Percentiles rank a stretch among this genome's conserved stretches.
Conservation (phyloP, 2,797 vertebrate species). For the Melanotaenia maccullochi region DNA sequence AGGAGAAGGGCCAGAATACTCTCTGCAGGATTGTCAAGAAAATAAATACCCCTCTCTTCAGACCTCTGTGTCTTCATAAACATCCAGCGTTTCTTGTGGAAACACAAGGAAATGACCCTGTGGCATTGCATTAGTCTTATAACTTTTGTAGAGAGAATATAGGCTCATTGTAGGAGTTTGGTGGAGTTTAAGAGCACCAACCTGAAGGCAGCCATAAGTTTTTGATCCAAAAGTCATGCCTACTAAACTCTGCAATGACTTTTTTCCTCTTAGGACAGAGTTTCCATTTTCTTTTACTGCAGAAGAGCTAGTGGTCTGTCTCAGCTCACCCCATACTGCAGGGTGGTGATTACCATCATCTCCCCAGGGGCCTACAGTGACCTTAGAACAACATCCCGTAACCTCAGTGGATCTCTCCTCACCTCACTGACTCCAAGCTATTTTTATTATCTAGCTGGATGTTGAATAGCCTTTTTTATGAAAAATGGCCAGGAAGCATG, state of each 20-base stretch:
- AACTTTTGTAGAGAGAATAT: constrained; percentile 53
- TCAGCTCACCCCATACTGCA: constrained; percentile 31
- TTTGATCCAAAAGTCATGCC: neutral
- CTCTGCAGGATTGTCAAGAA: constrained; percentile 81
- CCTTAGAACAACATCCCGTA: constrained; percentile 76
- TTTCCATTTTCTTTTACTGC: constrained; percentile 26
- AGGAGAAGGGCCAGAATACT: constrained; percentile 77
- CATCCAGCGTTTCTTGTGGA: constrained; percentile 72
- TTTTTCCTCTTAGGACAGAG: constrained; percentile 1
- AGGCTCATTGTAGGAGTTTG: constrained; percentile 39
- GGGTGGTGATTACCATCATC: constrained; percentile 60
- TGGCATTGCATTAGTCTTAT: constrained; percentile 71
- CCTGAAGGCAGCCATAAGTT: constrained; percentile 17
- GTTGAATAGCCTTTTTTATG: constrained; percentile 48
- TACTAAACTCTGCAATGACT: neutral
- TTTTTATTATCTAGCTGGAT: constrained; percentile 81
- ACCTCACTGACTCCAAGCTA: constrained; percentile 77
- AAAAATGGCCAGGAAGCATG: constrained; percentile 58
- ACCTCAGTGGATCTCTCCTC: constrained; percentile 67
- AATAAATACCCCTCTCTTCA: constrained; percentile 82
- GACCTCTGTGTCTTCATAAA: constrained; percentile 81
- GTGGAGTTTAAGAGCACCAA: constrained; percentile 40
- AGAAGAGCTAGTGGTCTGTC: constrained; percentile 1
- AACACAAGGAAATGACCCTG: constrained; percentile 72
- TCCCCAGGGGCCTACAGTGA: constrained; percentile 61